phyloP scores from a whole-genome alignment of 2,113 vertebrate genomes.

The Datnioides undecimradiatus region DNA sequence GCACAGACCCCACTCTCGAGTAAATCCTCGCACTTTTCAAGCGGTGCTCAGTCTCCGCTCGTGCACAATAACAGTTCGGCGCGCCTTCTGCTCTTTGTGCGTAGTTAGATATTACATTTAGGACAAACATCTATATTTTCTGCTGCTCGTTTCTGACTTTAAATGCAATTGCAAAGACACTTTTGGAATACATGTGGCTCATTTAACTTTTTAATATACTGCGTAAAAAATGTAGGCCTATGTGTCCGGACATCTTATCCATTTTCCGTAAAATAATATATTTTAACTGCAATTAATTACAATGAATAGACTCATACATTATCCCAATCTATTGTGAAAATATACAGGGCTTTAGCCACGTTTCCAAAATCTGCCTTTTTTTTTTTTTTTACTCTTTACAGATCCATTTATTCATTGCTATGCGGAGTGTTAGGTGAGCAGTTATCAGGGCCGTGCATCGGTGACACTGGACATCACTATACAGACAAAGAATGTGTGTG shows the following conservation, averaged over 20 bases:
- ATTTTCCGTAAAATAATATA: not conserved
- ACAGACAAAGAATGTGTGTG: constrained; percentile 71
- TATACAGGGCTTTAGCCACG: no score
- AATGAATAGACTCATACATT: not conserved
- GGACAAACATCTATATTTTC: not conserved
- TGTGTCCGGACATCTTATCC: not conserved
- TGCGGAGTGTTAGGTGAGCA: not conserved
- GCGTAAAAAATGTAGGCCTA: not conserved
- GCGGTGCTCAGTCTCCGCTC: not conserved
- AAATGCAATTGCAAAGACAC: not conserved
- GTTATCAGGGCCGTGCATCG: constrained; percentile 37
- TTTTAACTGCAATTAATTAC: not conserved
- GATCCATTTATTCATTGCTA: not conserved
- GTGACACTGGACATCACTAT: constrained; percentile 51
- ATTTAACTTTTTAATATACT: not conserved
- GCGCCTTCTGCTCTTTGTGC: not conserved
- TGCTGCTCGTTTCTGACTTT: not conserved
- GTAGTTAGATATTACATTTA: not conserved
- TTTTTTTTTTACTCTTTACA: no score
- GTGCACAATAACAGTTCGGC: not conserved
- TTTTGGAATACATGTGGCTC: not conserved
- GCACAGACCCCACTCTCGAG: constrained; percentile 5
- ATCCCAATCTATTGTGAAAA: not conserved
- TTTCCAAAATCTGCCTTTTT: no score
- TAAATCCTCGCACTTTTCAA: not conserved